Evolutionary conservation across 2,888 invertebrate genomes (phyloP).

Genomic region (Polyommatus icarus): DNA sequence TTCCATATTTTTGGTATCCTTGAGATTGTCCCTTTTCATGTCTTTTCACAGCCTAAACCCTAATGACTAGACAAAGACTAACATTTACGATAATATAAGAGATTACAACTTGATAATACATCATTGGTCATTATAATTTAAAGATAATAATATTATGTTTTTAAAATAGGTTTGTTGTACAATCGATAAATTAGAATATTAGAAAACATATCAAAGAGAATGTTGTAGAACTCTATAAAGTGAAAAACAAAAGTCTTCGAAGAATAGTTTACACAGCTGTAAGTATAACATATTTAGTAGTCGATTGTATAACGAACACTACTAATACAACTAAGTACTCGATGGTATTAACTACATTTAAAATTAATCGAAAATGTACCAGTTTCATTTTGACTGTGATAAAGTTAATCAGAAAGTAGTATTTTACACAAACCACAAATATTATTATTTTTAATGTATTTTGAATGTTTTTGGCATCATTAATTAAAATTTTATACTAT

Average conservation of each 20-base stretch:
- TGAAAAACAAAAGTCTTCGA: too few relatives aligned
- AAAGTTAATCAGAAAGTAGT: neutral
- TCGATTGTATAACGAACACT: neutral
- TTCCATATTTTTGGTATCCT: slow-evolving; percentile 30
- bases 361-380: neutral
- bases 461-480: neutral
- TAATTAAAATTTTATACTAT: neutral
- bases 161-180: neutral
- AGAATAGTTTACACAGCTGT: too few relatives aligned
- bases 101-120: slow-evolving; percentile 22
- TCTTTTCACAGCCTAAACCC: slow-evolving; percentile 72
- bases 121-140: slow-evolving; percentile 14
- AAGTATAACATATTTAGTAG: neutral
- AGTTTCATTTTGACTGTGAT: neutral
- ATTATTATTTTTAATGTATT: neutral
- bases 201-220: neutral
- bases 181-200: neutral
- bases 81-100: slow-evolving; percentile 36
- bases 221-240: neutral
- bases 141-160: neutral
- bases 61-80: slow-evolving; percentile 72
- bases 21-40: slow-evolving; percentile 43
- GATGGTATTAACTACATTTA: neutral
- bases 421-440: neutral
- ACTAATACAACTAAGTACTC: too few relatives aligned